A percentile compares a stretch with the other conserved stretches of the same genome.
Evolutionary conservation across 2,797 vertebrate species (phyloP).

Genomic region (Scolopax rusticola): DNA sequence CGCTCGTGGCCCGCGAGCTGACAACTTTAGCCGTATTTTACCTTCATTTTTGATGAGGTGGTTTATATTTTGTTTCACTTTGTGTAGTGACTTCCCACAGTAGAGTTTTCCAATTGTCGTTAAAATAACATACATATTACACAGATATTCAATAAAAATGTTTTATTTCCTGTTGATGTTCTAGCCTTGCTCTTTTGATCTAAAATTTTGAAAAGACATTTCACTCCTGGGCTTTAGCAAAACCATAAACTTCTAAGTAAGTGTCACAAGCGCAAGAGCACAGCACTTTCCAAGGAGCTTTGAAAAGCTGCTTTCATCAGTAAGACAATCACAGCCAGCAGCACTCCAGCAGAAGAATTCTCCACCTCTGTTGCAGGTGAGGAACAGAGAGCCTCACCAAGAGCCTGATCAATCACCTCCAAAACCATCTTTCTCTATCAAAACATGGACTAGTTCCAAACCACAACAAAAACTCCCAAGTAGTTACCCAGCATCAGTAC

Average conservation of each 20-base stretch:
- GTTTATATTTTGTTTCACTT: conserved; percentile 98
- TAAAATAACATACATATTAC: conserved; percentile 98
- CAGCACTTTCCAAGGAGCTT: background rate
- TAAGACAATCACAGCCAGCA: background rate
- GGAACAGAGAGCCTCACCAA: background rate
- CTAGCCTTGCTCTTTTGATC: conserved; percentile 48
- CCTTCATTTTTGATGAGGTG: conserved; percentile 98
- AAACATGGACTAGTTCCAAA: background rate
- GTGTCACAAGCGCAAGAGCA: background rate
- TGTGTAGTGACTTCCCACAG: conserved; percentile 98
- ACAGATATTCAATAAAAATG: conserved; percentile 99
- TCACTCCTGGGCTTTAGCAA: background rate
- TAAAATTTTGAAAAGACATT: background rate
- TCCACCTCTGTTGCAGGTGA: background rate
- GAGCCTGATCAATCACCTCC: background rate
- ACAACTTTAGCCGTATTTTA: conserved; percentile 95
- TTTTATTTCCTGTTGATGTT: conserved; percentile 99
- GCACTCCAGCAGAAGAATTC: background rate
- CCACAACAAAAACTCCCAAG: background rate
- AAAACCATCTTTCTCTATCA: background rate
- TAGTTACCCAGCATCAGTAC: background rate
- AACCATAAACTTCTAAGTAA: background rate
- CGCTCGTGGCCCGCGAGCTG: conserved; percentile 88
- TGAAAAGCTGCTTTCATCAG: conserved; percentile 10
- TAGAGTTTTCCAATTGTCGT: conserved; percentile 99